Evolutionary conservation across 2,888 invertebrate genomes (phyloP).

Genomic region (Alloscopus bannaensis): DNA sequence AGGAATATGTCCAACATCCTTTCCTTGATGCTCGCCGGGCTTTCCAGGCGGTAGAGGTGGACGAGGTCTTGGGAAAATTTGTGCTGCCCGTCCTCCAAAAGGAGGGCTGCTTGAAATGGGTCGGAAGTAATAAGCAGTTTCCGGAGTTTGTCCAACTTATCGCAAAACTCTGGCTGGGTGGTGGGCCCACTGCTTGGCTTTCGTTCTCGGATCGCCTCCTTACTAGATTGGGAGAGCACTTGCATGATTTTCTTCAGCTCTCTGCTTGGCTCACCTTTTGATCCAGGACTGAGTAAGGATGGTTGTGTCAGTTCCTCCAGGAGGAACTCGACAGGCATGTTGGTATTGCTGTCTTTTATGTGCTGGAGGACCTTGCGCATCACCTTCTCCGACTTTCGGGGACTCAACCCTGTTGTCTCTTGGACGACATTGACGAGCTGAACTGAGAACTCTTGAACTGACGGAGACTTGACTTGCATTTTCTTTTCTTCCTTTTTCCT

Average conservation of each 20-base stretch:
- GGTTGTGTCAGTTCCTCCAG: background rate
- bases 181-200: background rate
- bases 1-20: conserved; percentile 57
- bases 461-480: conserved; percentile 4
- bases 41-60: conserved; percentile 50
- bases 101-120: conserved; percentile 21
- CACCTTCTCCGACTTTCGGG: conserved; percentile 35
- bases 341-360: conserved; percentile 35
- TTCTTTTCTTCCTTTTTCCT: background rate
- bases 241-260: conserved; percentile 31
- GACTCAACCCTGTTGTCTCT: conserved; percentile 37
- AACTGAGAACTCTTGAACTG: conserved; percentile 1
- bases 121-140: conserved; percentile 43
- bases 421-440: conserved; percentile 41
- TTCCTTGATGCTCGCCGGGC: conserved; percentile 23
- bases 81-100: conserved; percentile 31
- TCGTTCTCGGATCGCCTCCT: conserved; percentile 15
- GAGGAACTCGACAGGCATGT: background rate
- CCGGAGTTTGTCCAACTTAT: conserved; percentile 31
- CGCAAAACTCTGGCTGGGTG: background rate
- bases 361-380: conserved; percentile 39
- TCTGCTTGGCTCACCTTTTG: background rate
- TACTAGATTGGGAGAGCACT: conserved; percentile 23
- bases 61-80: conserved; percentile 42
- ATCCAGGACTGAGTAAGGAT: conserved; percentile 17